Evolutionary conservation across 2,888 invertebrate genomes (phyloP), one percentile per base, ranked within the genome.

Genomic region (Apamea crenata): DNA sequence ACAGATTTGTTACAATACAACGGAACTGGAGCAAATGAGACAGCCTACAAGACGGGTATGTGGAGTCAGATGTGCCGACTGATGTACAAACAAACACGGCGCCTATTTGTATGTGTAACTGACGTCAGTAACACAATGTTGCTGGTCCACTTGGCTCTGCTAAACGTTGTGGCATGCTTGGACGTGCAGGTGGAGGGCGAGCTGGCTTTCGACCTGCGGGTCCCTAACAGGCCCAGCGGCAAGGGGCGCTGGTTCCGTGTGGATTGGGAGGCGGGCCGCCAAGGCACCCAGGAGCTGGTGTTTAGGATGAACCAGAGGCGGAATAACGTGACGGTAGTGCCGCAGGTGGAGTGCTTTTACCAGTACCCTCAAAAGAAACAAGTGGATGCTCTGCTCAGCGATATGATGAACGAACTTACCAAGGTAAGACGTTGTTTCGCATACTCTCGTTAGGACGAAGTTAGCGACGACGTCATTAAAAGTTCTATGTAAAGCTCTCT

Each of bases 371-470:
- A 93, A 70, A 70, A 78, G 53, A 70, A 86, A 21, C 93, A 94
- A 53, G 79, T 91, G 8, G 85, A 92, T 18, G 91, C 91, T 0
- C 81, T 94, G 66, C 87, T 94, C 74, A 93, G 94, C 76, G 90
- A 93, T 44, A 93, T 94, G 93, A 93, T 93, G 93, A 94, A 94
- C 77, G 87, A 92, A 71, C 84, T 94, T 14, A 91, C 94, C 0
- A 92, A 93, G 93, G 94, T 93, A 14, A 68, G 71, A n/a, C 8
- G 18, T 14, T 29, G 25, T 56, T 18, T 53, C 50, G 29, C 14
- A 61, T 63, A 5, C 7, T 44, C 29, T 21, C 29, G 25, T 21
- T 8, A 63, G 1, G n/a, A 18, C 12, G 70, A 70, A 65, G 10
- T 63, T 32, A 21, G 32, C 10, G 21, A 4, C 10, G 32, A 8